Percentiles rank a stretch among this genome's conserved stretches.
Conservation (phyloP, 2,113 vertebrate genomes). For the Illadopsis cleaveri region DNA sequence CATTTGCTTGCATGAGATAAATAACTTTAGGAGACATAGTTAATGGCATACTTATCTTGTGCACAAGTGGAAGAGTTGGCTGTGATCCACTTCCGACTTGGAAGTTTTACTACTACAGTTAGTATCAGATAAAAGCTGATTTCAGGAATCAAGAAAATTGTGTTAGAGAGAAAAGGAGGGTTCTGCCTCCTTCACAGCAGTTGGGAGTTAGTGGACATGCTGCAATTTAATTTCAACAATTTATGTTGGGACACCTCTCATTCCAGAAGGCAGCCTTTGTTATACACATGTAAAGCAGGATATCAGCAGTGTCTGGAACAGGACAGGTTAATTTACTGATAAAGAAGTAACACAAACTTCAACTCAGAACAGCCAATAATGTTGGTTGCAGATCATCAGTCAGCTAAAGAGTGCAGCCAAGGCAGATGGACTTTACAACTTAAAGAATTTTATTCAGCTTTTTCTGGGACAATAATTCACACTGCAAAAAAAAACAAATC, state of each 20-base stretch:
- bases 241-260: background rate
- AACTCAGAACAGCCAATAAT: background rate
- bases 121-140: conserved; percentile 51
- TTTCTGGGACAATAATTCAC: background rate
- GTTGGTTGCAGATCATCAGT: background rate
- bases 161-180: background rate
- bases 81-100: conserved; percentile 49
- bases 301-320: background rate
- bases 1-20: conserved; percentile 44
- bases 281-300: background rate
- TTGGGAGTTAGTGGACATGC: background rate
- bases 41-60: conserved; percentile 52
- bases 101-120: conserved; percentile 30
- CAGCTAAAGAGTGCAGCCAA: background rate
- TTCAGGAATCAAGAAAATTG: conserved; percentile 33
- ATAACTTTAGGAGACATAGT: conserved; percentile 22
- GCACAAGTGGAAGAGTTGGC: conserved; percentile 37
- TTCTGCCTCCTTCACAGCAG: background rate
- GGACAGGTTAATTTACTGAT: background rate
- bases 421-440: background rate
- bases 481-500: background rate
- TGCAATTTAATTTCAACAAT: background rate
- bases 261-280: background rate
- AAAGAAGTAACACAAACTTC: background rate
- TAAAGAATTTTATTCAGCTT: background rate